Percentiles rank a stretch among this genome's conserved stretches.
Evolutionary conservation across 2,113 vertebrate species (phyloP).

Genomic region (Corythaeola cristata): DNA sequence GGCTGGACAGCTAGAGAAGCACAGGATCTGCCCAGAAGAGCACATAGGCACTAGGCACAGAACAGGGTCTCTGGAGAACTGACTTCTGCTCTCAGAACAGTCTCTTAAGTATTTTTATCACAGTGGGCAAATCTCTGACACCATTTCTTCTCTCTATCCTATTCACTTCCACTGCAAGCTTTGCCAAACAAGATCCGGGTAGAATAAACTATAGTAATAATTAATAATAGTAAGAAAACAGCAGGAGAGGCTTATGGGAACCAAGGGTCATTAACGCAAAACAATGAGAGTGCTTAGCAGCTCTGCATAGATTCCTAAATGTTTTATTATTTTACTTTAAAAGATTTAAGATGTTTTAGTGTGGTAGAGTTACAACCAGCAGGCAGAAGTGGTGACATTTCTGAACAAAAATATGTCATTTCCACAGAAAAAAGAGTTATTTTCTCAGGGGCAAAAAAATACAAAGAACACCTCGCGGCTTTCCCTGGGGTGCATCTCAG

Average conservation of each 20-base stretch:
- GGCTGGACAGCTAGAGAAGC: neutral
- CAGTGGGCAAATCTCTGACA: neutral
- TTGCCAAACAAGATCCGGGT: neutral
- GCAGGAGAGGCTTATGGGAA: neutral
- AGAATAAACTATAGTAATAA: neutral
- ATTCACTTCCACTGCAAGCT: neutral
- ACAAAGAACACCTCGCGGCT: neutral
- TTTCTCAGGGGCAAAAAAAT: conserved; percentile 14
- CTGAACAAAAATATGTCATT: neutral
- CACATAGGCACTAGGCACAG: neutral
- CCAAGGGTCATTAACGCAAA: neutral
- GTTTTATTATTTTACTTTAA: conserved; percentile 15
- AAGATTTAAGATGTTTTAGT: neutral
- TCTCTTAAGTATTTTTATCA: neutral
- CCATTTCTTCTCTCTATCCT: neutral
- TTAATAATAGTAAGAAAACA: neutral
- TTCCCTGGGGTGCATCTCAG: conserved; percentile 42
- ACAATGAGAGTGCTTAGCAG: neutral
- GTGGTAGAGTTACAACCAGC: neutral
- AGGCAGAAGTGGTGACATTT: conserved; percentile 1
- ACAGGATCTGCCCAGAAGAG: neutral
- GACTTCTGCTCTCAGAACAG: neutral
- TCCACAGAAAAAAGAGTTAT: neutral
- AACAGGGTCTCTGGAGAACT: neutral
- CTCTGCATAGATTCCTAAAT: neutral